Percentiles rank a stretch among this genome's conserved stretches.
Conservation (phyloP, 2,888 invertebrate genomes). For the Meiosimyza decipiens region DNA sequence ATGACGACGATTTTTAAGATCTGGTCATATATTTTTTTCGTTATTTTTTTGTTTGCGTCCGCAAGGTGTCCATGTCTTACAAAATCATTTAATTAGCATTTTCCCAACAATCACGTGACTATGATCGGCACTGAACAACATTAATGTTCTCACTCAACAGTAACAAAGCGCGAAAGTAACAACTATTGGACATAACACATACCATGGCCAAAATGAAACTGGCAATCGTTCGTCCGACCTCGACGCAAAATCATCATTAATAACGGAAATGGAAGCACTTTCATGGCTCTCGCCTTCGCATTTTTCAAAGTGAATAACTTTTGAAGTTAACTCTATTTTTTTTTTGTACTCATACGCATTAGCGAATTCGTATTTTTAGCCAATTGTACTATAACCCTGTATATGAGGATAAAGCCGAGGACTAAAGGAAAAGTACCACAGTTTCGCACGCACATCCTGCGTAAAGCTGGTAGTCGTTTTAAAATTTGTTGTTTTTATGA, state of each 20-base stretch:
- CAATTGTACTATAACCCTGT: neutral
- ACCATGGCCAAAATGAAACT: neutral
- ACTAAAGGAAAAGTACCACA: neutral
- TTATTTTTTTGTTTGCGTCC: too few species aligned
- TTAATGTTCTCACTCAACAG: constrained; percentile 14
- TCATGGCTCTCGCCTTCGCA: constrained; percentile 26
- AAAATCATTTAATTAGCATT: constrained; percentile 35
- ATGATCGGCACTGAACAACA: neutral
- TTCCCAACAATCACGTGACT: constrained; percentile 29
- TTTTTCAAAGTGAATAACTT: constrained; percentile 14
- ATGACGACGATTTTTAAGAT: neutral
- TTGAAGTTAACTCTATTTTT: neutral
- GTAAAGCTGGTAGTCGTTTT: too few species aligned
- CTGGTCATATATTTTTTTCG: neutral
- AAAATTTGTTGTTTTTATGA: too few species aligned
- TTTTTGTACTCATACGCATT: neutral
- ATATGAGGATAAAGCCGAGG: neutral
- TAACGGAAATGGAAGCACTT: constrained; percentile 36
- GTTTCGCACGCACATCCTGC: too few species aligned
- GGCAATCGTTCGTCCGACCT: neutral
- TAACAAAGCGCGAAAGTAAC: neutral
- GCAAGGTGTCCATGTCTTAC: constrained; percentile 21
- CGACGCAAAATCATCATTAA: constrained; percentile 36
- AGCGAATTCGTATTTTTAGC: too few species aligned
- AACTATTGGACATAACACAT: neutral